These are phyloP conservation scores for Phanerotoma sp. DNA, from an alignment of 2,888 invertebrate species.

Conservation along the genomic window DNA sequence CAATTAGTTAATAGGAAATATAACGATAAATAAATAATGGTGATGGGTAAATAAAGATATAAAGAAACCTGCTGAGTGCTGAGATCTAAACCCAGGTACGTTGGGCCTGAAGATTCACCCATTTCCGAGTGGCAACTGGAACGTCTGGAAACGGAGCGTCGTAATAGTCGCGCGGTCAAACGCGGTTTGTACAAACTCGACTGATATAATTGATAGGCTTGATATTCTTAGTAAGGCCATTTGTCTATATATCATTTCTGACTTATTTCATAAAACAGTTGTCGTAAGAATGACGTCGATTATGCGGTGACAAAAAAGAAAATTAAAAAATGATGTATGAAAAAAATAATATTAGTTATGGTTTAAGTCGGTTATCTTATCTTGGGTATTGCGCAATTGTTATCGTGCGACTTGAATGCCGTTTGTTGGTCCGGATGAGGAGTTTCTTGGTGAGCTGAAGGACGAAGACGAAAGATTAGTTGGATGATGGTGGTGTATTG, in stretches of 20 bases:
- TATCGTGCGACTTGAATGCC: no score
- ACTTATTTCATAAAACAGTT: no score
- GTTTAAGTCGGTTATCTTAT: no score
- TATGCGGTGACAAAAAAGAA: no score
- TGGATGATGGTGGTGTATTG: neutral
- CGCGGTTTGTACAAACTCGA: conserved; percentile 9
- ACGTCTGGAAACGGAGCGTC: conserved; percentile 27
- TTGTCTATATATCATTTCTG: neutral
- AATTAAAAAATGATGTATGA: no score
- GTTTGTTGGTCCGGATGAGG: neutral
- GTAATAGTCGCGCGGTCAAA: neutral
- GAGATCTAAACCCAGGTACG: conserved; percentile 81
- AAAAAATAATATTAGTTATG: no score
- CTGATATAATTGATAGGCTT: conserved; percentile 4
- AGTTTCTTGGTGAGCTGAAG: neutral
- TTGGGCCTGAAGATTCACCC: conserved; percentile 53
- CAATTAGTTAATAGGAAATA: neutral
- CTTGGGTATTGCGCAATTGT: no score
- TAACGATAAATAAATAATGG: neutral
- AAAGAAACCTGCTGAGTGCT: conserved; percentile 78
- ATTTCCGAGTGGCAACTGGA: conserved; percentile 33
- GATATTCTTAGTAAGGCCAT: neutral
- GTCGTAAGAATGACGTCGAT: no score
- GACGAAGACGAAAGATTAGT: neutral
- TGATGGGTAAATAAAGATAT: neutral